These are phyloP conservation scores for Solenopsis invicta DNA, from an alignment of 1,140 invertebrate species.

Conservation along the genomic window DNA sequence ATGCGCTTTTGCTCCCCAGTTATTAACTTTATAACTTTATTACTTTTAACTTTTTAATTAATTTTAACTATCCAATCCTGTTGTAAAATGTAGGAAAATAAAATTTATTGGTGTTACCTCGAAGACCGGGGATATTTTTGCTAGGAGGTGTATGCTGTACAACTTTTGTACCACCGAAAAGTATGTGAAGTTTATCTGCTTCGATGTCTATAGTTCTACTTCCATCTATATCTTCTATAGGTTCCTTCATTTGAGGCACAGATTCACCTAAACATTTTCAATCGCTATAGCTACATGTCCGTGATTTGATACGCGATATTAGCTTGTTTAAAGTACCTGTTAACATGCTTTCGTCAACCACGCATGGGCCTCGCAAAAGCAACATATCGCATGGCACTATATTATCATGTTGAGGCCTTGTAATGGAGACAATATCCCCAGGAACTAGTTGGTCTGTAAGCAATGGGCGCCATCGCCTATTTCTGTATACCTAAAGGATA, in stretches of 20 bases:
- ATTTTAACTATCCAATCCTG: no score
- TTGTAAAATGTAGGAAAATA: neutral
- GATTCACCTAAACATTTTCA: conserved; percentile 91
- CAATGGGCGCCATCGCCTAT: conserved; percentile 96
- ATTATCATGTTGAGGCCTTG: conserved; percentile 95
- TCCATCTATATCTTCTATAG: conserved; percentile 92
- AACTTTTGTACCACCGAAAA: conserved; percentile 99
- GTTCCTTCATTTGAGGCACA: conserved; percentile 99
- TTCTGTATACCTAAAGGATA: conserved; percentile 93
- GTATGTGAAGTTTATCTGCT: conserved; percentile 95
- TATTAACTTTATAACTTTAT: no score
- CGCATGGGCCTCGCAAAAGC: conserved; percentile 96
- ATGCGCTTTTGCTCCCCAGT: no score
- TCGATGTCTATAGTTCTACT: conserved; percentile 93
- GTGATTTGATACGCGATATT: neutral
- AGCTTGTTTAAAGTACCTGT: conserved; percentile 90
- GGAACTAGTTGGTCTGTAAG: conserved; percentile 96
- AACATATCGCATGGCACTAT: conserved; percentile 99
- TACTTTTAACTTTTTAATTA: no score
- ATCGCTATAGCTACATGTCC: neutral
- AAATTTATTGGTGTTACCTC: conserved; percentile 84
- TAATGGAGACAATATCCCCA: conserved; percentile 98
- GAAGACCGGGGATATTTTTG: conserved; percentile 91
- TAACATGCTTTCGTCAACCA: conserved; percentile 99
- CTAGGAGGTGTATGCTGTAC: conserved; percentile 96